Evolutionary conservation across 2,113 vertebrate species (phyloP), one percentile per base, ranked within the genome.

Genomic region (Podocnemis expansa): DNA sequence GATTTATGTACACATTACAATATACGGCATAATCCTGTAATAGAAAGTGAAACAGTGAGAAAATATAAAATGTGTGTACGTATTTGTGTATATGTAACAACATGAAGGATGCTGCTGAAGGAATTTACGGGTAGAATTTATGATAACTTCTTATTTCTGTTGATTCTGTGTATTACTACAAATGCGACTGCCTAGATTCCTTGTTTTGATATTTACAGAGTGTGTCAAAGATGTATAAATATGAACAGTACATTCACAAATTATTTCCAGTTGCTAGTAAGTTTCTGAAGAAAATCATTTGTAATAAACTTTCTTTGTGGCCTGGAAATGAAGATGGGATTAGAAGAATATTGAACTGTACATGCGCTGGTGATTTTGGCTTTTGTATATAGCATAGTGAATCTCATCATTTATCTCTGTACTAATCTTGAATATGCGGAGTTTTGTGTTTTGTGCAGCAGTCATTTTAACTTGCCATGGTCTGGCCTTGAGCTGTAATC

Each of bases 321-420:
- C 79, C 89, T 90, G 87, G 94, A 97, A 97, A 94, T 97, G 94
- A 97, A 96, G 91, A 94, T 78, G 90, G 93, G 91, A 96, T 98
- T 97, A 96, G 93, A 91, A 93, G 89, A 97, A 96, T 97, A 96
- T 94, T 97, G 96, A 97, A 96, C 94, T 93, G 89, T 91, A 95
- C 96, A 89, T 93, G 83, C 86, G 90, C 94, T 94, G 90, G 94
- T 97, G 95, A 88, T 96, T 97, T 95, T 94, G 91, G 90, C 96
- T 93, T 97, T 96, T 91, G 89, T 92, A 90, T 70, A 1, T 60
- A 96, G 91, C 94, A 60, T 91, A 90, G 86, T 94, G 91, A 94
- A 90, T 96, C 95, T 96, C 94, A 93, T 96, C 91, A 90, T 96
- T 97, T 91, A 96, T 96, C 95, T 96, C 79, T 2, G 49, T 90